Conservation (phyloP, 2,797 vertebrate species). For the Mycteria americana region DNA sequence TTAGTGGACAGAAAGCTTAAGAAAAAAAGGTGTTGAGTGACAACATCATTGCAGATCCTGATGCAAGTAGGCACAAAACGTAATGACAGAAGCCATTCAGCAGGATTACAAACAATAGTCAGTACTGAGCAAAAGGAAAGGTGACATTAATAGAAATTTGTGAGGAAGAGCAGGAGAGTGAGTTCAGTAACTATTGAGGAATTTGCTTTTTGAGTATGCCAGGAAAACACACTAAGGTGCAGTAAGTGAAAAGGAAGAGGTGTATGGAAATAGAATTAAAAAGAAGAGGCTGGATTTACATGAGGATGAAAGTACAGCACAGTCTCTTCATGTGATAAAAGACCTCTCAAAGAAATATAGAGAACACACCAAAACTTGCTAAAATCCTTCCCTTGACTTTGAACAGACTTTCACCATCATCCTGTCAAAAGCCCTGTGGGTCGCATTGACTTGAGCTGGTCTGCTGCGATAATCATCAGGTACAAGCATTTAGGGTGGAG, state of each 20-base stretch:
- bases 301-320: background rate
- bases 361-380: background rate
- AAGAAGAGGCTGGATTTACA: background rate
- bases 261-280: background rate
- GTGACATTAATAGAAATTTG: background rate
- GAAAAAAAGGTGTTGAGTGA: background rate
- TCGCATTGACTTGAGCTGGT: background rate
- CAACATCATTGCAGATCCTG: background rate
- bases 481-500: background rate
- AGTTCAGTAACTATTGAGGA: background rate
- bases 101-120: background rate
- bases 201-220: background rate
- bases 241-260: background rate
- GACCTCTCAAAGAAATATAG: background rate
- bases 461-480: background rate
- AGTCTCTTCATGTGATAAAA: background rate
- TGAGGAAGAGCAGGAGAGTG: background rate
- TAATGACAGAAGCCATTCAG: background rate
- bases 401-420: background rate
- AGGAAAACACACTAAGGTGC: background rate
- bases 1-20: background rate
- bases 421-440: background rate
- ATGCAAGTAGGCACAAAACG: background rate
- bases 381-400: background rate
- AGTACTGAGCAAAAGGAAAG: background rate